These are phyloP conservation scores for Leptoteleia sp. DNA, from an alignment of 1,140 invertebrate species.

Conservation along the genomic window DNA sequence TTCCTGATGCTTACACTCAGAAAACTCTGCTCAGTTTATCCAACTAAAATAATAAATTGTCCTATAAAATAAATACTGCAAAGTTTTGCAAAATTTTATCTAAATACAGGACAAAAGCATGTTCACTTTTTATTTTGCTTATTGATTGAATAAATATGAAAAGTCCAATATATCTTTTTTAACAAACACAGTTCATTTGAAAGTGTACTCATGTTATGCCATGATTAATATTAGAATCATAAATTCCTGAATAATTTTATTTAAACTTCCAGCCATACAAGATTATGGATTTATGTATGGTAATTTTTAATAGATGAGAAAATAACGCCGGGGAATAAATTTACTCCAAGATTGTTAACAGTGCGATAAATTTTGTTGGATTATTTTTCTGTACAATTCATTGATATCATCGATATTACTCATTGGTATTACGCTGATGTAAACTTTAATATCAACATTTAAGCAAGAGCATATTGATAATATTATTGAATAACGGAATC, in stretches of 20 bases:
- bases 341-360: background rate
- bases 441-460: slow-evolving; percentile 3
- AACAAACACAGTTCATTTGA: no score
- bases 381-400: slow-evolving; percentile 3
- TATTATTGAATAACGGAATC: slow-evolving; percentile 8
- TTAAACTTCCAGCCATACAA: background rate
- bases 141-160: no score
- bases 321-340: background rate
- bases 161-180: no score
- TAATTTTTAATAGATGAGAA: slow-evolving; percentile 8
- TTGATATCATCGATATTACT: slow-evolving; percentile 13
- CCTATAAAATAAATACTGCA: no score
- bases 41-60: no score
- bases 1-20: no score
- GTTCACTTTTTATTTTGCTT: no score
- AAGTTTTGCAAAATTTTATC: no score
- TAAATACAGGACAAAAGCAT: no score
- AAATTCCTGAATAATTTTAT: background rate
- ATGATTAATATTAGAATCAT: background rate
- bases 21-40: no score
- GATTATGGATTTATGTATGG: background rate
- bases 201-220: background rate
- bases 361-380: slow-evolving; percentile 1
- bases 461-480: background rate
- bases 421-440: slow-evolving; percentile 10